phyloP scores from a whole-genome alignment of 1,140 invertebrate species.

The Gonioctena quinquepunctata region DNA sequence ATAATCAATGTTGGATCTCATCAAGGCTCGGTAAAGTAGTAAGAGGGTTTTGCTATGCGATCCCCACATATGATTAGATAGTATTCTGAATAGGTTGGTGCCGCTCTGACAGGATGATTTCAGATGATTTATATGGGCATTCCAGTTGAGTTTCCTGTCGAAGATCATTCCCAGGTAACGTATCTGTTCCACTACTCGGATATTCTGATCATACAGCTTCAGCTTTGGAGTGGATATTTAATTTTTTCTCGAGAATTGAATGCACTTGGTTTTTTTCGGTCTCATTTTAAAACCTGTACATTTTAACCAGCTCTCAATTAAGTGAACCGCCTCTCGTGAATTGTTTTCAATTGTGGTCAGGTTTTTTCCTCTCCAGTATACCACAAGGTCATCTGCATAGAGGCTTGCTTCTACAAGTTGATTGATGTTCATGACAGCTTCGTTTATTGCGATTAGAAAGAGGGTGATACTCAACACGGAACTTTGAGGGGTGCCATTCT shows the following conservation, averaged over 20 bases:
- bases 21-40: not conserved
- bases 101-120: not conserved
- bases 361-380: too few relatives aligned
- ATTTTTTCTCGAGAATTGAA: not conserved
- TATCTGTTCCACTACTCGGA: not conserved
- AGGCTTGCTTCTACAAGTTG: too few relatives aligned
- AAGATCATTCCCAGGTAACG: constrained; percentile 1
- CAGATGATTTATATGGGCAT: not conserved
- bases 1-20: not conserved
- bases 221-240: not conserved
- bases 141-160: constrained; percentile 4
- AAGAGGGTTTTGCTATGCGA: constrained; percentile 6
- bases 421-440: too few relatives aligned
- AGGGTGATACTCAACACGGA: not conserved
- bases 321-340: not conserved
- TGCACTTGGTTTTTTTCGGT: not conserved
- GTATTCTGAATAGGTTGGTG: constrained; percentile 3
- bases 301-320: not conserved
- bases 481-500: not conserved
- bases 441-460: not conserved
- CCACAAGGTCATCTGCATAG: too few relatives aligned
- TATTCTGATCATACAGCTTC: not conserved
- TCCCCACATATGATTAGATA: constrained; percentile 1
- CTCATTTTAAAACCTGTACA: not conserved
- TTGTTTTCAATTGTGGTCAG: too few relatives aligned